A percentile compares a stretch with the other conserved stretches of the same genome.
phyloP scores from a whole-genome alignment of 2,797 vertebrate genomes.

The Oryzias sinensis region DNA sequence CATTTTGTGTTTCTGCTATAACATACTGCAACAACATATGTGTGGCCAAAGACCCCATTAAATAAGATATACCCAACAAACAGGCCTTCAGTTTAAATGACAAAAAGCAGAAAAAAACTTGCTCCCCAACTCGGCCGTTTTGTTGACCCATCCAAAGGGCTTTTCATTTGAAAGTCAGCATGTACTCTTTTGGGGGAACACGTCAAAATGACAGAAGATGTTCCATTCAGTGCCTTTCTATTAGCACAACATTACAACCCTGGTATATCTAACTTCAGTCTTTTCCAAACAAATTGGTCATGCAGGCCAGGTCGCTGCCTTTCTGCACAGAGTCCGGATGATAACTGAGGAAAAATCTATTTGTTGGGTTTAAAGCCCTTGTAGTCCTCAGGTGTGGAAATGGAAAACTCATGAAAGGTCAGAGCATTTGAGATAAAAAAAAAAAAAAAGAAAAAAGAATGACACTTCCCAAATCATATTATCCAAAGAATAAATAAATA shows the following conservation, averaged over 20 bases:
- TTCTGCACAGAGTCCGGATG: constrained; percentile 10
- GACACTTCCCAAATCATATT: not conserved
- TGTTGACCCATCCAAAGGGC: constrained; percentile 2
- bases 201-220: not conserved
- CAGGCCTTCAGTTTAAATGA: not conserved
- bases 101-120: not conserved
- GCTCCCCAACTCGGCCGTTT: not conserved
- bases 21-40: too few species aligned
- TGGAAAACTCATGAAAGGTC: constrained; percentile 57
- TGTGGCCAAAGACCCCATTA: too few species aligned
- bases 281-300: constrained; percentile 4
- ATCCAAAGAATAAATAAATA: too few species aligned
- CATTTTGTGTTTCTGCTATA: too few species aligned
- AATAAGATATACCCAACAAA: too few species aligned
- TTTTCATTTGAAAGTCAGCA: constrained; percentile 1
- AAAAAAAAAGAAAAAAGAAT: too few species aligned
- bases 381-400: constrained; percentile 42
- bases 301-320: not conserved
- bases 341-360: constrained; percentile 49
- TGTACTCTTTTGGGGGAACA: not conserved
- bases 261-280: not conserved
- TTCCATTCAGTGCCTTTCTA: not conserved
- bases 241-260: constrained; percentile 1
- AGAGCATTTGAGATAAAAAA: constrained; percentile 17
- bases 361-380: constrained; percentile 35